phyloP scores from a whole-genome alignment of 2,113 vertebrate species.

The Quiscalus mexicanus region DNA sequence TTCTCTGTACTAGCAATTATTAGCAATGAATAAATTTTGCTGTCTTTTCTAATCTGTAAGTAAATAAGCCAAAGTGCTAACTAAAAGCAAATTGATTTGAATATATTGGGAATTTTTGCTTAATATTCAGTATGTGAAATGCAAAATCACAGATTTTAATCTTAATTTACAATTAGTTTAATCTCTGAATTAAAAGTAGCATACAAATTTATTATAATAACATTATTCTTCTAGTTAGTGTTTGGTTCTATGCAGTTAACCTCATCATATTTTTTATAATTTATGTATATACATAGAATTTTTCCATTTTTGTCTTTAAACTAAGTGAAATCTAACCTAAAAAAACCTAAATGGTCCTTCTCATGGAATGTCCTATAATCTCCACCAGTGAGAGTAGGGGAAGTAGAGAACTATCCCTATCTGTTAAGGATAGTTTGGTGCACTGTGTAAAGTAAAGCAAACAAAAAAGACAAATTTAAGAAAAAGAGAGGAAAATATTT shows the following conservation, averaged over 20 bases:
- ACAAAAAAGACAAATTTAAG: background rate
- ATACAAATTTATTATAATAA: background rate
- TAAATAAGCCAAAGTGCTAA: background rate
- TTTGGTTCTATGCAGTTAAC: background rate
- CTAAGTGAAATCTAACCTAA: background rate
- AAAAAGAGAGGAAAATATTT: background rate
- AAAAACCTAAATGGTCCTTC: background rate
- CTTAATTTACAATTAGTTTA: background rate
- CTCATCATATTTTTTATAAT: background rate
- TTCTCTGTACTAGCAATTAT: background rate
- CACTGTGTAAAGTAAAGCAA: background rate
- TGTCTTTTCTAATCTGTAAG: background rate
- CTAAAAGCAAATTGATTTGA: background rate
- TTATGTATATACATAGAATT: background rate
- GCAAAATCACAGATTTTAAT: background rate
- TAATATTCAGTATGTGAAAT: background rate
- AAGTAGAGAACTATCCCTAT: background rate
- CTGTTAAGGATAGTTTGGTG: background rate
- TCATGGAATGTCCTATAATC: background rate
- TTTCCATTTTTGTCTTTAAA: background rate
- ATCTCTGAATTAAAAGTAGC: background rate
- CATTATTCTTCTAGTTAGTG: background rate
- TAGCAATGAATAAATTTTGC: background rate
- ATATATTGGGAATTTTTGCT: background rate
- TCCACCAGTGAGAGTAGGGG: background rate